These are phyloP conservation scores for Lasioglossum pauxillum DNA, from an alignment of 2,888 invertebrate species.

Conservation along the genomic window DNA sequence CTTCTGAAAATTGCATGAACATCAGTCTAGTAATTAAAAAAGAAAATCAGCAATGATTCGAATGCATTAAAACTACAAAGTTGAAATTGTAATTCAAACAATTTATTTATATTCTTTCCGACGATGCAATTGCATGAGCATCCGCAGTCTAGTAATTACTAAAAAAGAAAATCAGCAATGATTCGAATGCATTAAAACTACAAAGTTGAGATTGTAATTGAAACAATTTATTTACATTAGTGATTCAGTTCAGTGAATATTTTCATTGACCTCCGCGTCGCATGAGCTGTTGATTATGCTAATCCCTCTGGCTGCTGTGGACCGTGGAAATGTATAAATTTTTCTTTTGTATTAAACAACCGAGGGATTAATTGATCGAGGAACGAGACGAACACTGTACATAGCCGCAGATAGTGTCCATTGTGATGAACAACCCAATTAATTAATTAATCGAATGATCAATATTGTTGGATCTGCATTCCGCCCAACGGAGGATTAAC, in stretches of 20 bases:
- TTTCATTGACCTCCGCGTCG: background rate
- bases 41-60: background rate
- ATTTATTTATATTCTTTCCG: background rate
- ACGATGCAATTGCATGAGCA: background rate
- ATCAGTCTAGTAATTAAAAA: background rate
- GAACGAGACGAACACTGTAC: constrained; percentile 39
- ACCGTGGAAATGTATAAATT: background rate
- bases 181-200: too few species aligned
- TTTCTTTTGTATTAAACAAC: background rate
- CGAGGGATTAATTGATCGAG: constrained; percentile 2
- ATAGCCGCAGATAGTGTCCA: constrained; percentile 37
- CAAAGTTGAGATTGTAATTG: too few species aligned
- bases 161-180: too few species aligned
- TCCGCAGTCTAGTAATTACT: background rate
- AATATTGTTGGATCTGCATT: constrained; percentile 40
- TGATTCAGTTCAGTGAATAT: background rate
- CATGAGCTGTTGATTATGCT: background rate
- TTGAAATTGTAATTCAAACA: background rate
- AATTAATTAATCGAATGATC: constrained; percentile 27
- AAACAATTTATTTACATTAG: too few species aligned
- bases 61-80: background rate
- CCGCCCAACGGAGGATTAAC: constrained; percentile 29
- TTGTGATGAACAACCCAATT: constrained; percentile 28
- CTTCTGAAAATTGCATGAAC: too few species aligned
- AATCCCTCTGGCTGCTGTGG: background rate